A percentile compares a stretch with the other conserved stretches of the same genome.
Evolutionary conservation across 1,140 invertebrate species (phyloP).

Genomic region (Trichonephila clavata): DNA sequence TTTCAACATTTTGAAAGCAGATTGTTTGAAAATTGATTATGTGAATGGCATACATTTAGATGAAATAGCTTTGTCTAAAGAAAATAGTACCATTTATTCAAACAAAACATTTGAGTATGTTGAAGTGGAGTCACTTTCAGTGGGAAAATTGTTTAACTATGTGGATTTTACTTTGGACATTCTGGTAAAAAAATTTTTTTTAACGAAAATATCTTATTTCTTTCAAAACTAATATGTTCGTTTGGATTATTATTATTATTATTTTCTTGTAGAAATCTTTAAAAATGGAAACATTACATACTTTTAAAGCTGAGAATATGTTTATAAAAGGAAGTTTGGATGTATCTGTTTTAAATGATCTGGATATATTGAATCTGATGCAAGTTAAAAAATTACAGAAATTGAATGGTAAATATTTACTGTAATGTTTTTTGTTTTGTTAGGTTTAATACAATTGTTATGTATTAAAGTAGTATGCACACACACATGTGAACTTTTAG

Average conservation of each 20-base stretch:
- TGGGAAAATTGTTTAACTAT: background rate
- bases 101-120: background rate
- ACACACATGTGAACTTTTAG: too few relatives aligned
- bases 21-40: background rate
- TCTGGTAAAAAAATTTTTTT: background rate
- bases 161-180: background rate
- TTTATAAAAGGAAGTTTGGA: background rate
- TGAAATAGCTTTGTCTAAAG: background rate
- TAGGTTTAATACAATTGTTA: too few relatives aligned
- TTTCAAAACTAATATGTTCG: background rate
- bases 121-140: background rate
- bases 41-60: background rate
- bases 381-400: background rate
- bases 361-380: constrained; percentile 41
- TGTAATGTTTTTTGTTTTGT: too few relatives aligned
- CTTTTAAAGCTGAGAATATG: background rate
- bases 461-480: too few relatives aligned
- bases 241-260: background rate
- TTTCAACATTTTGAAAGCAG: background rate
- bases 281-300: background rate
- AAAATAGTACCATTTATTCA: background rate
- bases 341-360: constrained; percentile 7
- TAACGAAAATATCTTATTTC: background rate
- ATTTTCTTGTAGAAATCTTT: background rate
- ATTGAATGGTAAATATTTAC: background rate